Percentiles rank a stretch among this genome's conserved stretches.
Evolutionary conservation across 2,888 invertebrate genomes (phyloP).

Genomic region (Patella depressa): DNA sequence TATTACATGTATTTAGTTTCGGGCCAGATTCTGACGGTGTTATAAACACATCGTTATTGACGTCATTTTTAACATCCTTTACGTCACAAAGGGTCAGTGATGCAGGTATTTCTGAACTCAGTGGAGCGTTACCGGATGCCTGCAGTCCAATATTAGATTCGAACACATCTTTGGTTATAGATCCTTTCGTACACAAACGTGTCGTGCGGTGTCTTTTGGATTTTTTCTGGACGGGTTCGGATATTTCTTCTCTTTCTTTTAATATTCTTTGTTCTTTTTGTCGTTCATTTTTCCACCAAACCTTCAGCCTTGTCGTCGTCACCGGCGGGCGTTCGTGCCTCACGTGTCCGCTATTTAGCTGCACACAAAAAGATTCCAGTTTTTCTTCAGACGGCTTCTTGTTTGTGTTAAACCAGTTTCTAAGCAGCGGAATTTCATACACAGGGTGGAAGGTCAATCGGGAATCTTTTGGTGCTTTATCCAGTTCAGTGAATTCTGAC

Average conservation of each 20-base stretch:
- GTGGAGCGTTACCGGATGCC: too few relatives aligned
- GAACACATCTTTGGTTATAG: too few relatives aligned
- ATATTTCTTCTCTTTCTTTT: background rate
- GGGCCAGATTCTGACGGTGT: too few relatives aligned
- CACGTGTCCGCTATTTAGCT: constrained; percentile 66
- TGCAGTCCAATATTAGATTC: too few relatives aligned
- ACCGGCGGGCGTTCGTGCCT: constrained; percentile 63
- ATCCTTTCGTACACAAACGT: too few relatives aligned
- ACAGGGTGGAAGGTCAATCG: constrained; percentile 67
- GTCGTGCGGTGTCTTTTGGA: too few relatives aligned
- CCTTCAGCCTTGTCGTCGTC: constrained; percentile 59
- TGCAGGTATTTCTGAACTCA: too few relatives aligned
- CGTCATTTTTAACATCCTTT: too few relatives aligned
- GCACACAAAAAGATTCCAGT: constrained; percentile 59
- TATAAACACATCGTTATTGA: too few relatives aligned
- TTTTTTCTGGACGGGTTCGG: background rate
- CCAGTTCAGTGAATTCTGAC: constrained; percentile 22
- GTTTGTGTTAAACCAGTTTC: constrained; percentile 63
- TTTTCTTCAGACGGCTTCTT: constrained; percentile 62
- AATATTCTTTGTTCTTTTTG: constrained; percentile 52
- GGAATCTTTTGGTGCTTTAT: constrained; percentile 32
- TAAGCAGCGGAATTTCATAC: constrained; percentile 66
- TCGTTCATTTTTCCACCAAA: constrained; percentile 71
- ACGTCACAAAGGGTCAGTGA: too few relatives aligned
- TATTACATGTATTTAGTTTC: too few relatives aligned